Conservation (phyloP, 2,797 vertebrate genomes). For the Heliangelus exortis region DNA sequence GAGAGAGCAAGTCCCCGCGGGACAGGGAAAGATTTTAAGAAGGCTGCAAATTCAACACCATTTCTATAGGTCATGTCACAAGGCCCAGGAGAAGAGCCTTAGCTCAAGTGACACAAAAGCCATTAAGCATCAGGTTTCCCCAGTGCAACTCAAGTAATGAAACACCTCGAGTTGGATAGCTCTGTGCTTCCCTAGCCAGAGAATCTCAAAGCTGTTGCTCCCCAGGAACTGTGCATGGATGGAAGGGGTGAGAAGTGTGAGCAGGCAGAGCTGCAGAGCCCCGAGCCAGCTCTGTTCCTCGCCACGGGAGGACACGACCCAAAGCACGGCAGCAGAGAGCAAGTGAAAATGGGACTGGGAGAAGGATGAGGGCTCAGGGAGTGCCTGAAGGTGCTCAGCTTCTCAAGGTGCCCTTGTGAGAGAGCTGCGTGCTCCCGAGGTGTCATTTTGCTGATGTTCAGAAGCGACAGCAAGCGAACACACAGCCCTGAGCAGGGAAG, state of each 20-base stretch:
- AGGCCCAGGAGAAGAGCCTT: neutral
- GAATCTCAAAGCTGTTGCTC: neutral
- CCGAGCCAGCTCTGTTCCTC: neutral
- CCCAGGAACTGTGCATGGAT: neutral
- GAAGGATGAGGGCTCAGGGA: fast-evolving
- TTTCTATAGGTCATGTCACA: neutral
- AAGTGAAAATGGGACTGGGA: fast-evolving
- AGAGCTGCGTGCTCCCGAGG: fast-evolving
- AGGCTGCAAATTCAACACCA: neutral
- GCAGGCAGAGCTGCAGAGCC: neutral
- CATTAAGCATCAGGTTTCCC: conserved; percentile 43
- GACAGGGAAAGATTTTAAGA: neutral
- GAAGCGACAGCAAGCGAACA: neutral
- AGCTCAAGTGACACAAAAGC: conserved; percentile 29
- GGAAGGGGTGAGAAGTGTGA: fast-evolving
- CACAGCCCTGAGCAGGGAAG: neutral
- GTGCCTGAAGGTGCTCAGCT: fast-evolving
- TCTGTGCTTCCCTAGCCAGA: neutral
- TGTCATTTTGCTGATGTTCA: neutral
- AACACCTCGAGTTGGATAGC: conserved; percentile 24
- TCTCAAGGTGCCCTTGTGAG: neutral
- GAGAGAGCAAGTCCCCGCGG: neutral
- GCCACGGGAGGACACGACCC: neutral
- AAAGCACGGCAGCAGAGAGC: neutral
- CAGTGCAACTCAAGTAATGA: conserved; percentile 37